Base-by-base conservation (phyloP, 2,888 invertebrate genomes). In the Sinodicranocentrus sp. region DNA sequence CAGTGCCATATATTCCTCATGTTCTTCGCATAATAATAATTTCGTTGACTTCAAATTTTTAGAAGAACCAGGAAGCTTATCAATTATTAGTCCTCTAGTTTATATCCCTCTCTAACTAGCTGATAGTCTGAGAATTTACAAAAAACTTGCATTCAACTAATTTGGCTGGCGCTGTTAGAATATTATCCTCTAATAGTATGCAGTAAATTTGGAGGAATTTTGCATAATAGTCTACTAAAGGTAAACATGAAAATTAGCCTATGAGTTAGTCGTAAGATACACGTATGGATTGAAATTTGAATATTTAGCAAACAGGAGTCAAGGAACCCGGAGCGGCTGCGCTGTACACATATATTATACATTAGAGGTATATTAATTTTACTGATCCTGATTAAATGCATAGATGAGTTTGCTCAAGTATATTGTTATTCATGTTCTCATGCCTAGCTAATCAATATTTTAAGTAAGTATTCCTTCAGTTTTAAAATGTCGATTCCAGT, bases 311-410 rank as follows among this genome's bases (percentile, higher is more conserved):
- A 71, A 79, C 71, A 71, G 79, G 54, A 79, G 79, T 79, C 79
- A 79, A 79, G 79, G 79, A 79, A 79, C 71, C 71, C 43, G n/a
- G n/a, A n/a, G n/a, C n/a, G n/a, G 65, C 63, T 65, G 76, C 39
- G 19, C 28, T 26, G 63, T 39, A 63, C 61, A 63, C n/a, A n/a
- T n/a, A n/a, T n/a, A n/a, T n/a, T n/a, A n/a, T n/a, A n/a, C n/a
- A n/a, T n/a, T n/a, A n/a, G n/a, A n/a, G n/a, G n/a, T n/a, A n/a
- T n/a, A n/a, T n/a, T n/a, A n/a, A n/a, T n/a, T n/a, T n/a, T 61
- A 61, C 61, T 61, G 61, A 61, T 61, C 61, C 61, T 61, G 61
- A 61, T 61, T 61, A 71, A 71, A 71, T 71, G 71, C 71, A 71
- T 71, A 71, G 71, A 71, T 71, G 54, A 54, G 33, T 71, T 71